Percentiles rank a stretch among this genome's conserved stretches.
Evolutionary conservation across 2,113 vertebrate species (phyloP).

Genomic region (Tupaia tana): DNA sequence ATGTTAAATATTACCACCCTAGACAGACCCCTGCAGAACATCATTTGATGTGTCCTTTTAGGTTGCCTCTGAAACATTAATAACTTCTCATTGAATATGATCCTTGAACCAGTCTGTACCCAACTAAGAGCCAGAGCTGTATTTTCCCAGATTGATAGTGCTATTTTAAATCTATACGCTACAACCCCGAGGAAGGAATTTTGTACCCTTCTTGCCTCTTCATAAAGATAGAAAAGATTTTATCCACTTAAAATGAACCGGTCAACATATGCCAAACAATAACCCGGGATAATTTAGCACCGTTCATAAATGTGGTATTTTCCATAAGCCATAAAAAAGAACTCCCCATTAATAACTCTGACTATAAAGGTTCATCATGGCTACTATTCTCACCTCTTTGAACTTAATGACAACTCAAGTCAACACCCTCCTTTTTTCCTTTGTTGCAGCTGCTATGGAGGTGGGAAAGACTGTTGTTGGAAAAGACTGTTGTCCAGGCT

Average conservation of each 20-base stretch:
- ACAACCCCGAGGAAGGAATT: slow-evolving; percentile 44
- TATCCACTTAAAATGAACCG: slow-evolving; percentile 61
- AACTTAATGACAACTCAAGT: slow-evolving; percentile 78
- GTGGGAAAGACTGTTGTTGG: slow-evolving; percentile 71
- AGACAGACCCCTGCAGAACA: slow-evolving; percentile 72
- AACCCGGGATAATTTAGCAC: slow-evolving; percentile 72
- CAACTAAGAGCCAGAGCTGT: slow-evolving; percentile 48
- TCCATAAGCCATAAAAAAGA: slow-evolving; percentile 73
- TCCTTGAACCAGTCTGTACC: slow-evolving; percentile 71
- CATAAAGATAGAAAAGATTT: slow-evolving; percentile 53
- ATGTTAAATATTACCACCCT: slow-evolving; percentile 79
- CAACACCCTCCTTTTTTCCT: slow-evolving; percentile 62
- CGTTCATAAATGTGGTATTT: slow-evolving; percentile 78
- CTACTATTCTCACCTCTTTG: slow-evolving; percentile 77
- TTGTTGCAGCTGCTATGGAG: slow-evolving; percentile 71
- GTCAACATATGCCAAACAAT: slow-evolving; percentile 78
- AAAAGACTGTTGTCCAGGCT: slow-evolving; percentile 80
- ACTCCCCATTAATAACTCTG: slow-evolving; percentile 73
- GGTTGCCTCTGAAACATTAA: slow-evolving; percentile 77
- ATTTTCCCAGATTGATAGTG: slow-evolving; percentile 75
- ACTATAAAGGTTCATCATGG: slow-evolving; percentile 67
- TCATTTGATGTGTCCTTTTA: slow-evolving; percentile 81
- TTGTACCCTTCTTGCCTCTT: slow-evolving; percentile 22
- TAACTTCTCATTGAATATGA: slow-evolving; percentile 78
- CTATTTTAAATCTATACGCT: slow-evolving; percentile 73